Evolutionary conservation across 2,113 vertebrate species (phyloP).

Genomic region (Scolopax mira): DNA sequence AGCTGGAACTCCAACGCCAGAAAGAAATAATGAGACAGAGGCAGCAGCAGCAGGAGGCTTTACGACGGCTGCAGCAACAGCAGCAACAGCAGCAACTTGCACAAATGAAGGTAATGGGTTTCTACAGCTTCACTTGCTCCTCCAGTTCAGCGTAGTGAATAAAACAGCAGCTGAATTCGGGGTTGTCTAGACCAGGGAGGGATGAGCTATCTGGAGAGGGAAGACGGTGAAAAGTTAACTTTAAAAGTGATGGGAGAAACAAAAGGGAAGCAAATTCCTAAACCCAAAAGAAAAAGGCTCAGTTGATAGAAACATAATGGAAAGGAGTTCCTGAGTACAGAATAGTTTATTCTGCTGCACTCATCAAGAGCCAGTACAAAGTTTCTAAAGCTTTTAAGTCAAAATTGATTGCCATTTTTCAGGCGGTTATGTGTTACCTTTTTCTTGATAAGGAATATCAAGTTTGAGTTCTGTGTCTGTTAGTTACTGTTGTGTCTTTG

Average conservation of each 20-base stretch:
- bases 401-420: neutral
- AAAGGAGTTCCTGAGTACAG: neutral
- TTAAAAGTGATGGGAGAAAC: neutral
- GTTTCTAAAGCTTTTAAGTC: neutral
- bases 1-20: constrained; percentile 82
- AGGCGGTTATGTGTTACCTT: neutral
- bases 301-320: neutral
- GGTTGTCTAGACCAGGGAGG: neutral
- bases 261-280: neutral
- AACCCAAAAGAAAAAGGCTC: neutral
- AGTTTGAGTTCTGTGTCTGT: too few relatives aligned
- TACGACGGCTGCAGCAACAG: constrained; percentile 90
- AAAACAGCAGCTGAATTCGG: neutral
- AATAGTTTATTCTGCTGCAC: neutral
- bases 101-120: constrained; percentile 89
- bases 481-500: neutral
- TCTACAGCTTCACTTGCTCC: neutral
- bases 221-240: neutral
- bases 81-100: constrained; percentile 96
- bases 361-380: neutral
- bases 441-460: neutral
- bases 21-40: constrained; percentile 82
- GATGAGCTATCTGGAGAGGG: neutral
- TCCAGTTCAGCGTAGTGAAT: neutral
- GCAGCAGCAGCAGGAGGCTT: constrained; percentile 89